Evolutionary conservation across 2,888 invertebrate genomes (phyloP), one percentile per base, ranked within the genome.

Genomic region (Metellina segmentata): DNA sequence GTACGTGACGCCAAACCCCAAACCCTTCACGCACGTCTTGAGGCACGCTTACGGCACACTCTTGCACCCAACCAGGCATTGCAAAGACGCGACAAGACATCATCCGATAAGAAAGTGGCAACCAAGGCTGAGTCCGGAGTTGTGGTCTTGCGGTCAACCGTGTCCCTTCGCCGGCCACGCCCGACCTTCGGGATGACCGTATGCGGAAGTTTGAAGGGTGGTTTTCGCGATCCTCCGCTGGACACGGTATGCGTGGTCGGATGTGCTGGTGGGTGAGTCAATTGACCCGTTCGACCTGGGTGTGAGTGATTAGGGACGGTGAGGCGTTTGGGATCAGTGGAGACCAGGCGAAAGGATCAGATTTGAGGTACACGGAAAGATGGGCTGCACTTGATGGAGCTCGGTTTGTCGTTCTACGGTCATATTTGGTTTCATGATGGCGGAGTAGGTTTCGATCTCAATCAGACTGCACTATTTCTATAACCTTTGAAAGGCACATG

Each of bases 111-210:
- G 34, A 34, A 34, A 34, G 34, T 34, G 34, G 34, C 34, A 34
- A 34, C 34, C 34, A 34, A 34, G 34, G 34, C 34, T 34, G 34
- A 34, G 34, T 34, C 90, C 86, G 90, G 90, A 91, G 90, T 82
- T 91, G 16, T 91, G 90, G 70, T 91, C 72, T 81, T 74, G 90
- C 81, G 86, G 52, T 86, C 90, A 91, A 91, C 86, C 90, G 77
- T 91, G 70, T 61, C 81, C 75, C 82, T 51, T 70, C 34, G 34
- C 19, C 69, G 11, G 19, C 19, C 69, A 49, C 81, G n/a, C 78
- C 81, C 69, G 69, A 52, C 6, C 70, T n/a, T 72, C 11, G 11
- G 49, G 87, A 34, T 70, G 87, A 87, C 85, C 75, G 85, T 81
- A 71, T 53, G 77, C 86, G 86, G 90, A 91, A 86, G 90, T 19